Evolutionary conservation across 2,888 invertebrate genomes (phyloP), one percentile per base, ranked within the genome.

Genomic region (Sussaba pulchella): DNA sequence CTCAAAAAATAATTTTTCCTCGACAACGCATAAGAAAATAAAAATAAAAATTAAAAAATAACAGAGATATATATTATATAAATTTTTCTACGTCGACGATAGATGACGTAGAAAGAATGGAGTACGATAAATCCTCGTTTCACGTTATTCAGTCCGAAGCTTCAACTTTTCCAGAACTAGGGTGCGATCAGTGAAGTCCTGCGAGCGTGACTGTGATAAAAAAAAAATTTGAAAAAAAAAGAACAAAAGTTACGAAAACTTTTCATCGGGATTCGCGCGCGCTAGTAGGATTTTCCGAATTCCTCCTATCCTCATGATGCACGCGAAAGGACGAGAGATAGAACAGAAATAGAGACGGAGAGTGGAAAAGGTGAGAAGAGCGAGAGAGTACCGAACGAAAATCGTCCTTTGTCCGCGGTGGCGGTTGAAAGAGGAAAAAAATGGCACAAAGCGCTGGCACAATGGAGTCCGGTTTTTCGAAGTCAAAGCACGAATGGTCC

Each of bases 401-500:
- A 80, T 81, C 73, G 43, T 73, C 81, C 57, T 69, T 81, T 81
- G 81, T 81, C 73, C 69, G 69, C 39, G 36, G 50, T 57, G 21
- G 59, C 66, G 24, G 47, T 45, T 36, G 21, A 76, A 67, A 76
- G 59, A 69, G 52, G 26, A n/a, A 41, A 39, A 50, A 41, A 59
- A 59, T 41, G 43, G 72, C 47, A 59, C 57, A 14, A 57, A 70
- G 70, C 70, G 57, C 61, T 24, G 12, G 41, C 63, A 81, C 81
- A 81, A 81, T 81, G 77, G 69, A 73, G 63, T 81, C 77, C 72
- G 54, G 72, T 69, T 73, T 77, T 63, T 31, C 77, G 73, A 73
- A 81, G 81, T 81, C 81, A 77, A 69, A 77, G 73, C 81, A 77
- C 77, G 81, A 73, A 81, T 73, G 63, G 63, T 73, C 47, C 80